A percentile compares a stretch with the other conserved stretches of the same genome.
Conservation (phyloP, 2,888 invertebrate species). For the Psococerastis gibbosa region DNA sequence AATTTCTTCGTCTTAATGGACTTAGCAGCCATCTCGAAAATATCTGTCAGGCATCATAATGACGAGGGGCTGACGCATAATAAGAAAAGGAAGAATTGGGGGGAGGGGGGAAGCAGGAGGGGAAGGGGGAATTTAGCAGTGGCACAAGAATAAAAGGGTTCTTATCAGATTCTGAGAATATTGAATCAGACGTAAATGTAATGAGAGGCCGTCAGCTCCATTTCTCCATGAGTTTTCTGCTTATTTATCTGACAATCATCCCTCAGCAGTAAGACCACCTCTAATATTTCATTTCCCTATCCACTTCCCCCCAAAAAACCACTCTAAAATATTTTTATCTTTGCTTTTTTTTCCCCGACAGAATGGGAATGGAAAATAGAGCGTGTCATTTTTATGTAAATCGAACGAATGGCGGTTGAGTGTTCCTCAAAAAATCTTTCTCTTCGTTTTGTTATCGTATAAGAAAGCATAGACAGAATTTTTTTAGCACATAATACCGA, state of each 20-base stretch:
- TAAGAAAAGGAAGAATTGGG: no score
- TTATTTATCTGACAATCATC: constrained; percentile 10
- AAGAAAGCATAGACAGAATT: no score
- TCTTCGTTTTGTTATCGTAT: no score
- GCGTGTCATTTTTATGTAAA: not conserved
- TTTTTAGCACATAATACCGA: no score
- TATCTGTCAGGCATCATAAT: no score
- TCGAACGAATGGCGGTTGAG: no score
- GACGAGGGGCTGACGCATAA: no score
- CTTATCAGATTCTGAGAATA: constrained; percentile 9
- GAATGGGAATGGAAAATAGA: not conserved
- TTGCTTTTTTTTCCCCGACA: not conserved
- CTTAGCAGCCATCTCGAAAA: no score
- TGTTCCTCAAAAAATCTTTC: no score
- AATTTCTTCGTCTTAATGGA: no score
- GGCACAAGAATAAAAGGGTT: no score
- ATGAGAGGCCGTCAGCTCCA: constrained; percentile 8
- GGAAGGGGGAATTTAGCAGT: constrained; percentile 5
- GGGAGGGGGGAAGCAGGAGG: not conserved
- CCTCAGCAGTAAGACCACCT: not conserved
- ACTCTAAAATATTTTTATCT: not conserved
- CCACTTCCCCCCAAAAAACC: not conserved
- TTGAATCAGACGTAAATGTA: not conserved
- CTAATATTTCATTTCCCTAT: constrained; percentile 6
- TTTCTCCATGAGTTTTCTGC: constrained; percentile 7